These are phyloP conservation scores for Paratilapia polleni DNA, from an alignment of 2,113 vertebrate genomes.

Conservation along the genomic window DNA sequence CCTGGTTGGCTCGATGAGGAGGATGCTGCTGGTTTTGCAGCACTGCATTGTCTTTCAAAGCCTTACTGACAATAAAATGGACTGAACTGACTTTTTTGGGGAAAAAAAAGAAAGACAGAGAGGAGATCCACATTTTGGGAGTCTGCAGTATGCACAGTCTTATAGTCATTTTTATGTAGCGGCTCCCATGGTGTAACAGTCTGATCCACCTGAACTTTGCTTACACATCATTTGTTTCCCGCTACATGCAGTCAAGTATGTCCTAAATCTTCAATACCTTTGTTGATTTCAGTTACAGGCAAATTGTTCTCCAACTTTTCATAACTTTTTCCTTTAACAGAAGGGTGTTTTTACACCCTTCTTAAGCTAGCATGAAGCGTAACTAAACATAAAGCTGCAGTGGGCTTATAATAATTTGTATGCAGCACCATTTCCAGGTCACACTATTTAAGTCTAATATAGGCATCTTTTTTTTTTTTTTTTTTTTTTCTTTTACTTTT, in stretches of 20 bases:
- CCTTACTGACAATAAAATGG: background rate
- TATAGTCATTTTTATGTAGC: background rate
- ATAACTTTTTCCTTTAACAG: background rate
- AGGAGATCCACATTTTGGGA: background rate
- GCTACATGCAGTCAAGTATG: background rate
- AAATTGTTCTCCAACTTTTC: background rate
- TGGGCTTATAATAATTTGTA: background rate
- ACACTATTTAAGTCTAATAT: background rate
- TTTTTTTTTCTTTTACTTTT: no score
- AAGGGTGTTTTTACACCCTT: background rate
- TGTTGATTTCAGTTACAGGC: background rate
- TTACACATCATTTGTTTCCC: background rate
- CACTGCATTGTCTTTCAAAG: background rate
- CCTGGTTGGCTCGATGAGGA: background rate
- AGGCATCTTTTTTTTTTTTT: background rate
- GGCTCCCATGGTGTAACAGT: no score
- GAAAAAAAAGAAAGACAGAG: no score
- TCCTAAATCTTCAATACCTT: background rate
- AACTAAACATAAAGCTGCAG: slow-evolving; percentile 26
- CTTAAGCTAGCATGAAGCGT: background rate
- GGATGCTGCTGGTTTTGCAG: background rate
- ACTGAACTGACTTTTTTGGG: background rate
- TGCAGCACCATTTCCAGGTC: background rate
- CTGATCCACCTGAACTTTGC: no score
- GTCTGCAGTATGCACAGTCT: background rate